Percentiles rank a stretch among this genome's conserved stretches.
These are phyloP conservation scores for Actinernus sp. DNA, from an alignment of 92 coral and sea anemone species.

Conservation along the genomic window DNA sequence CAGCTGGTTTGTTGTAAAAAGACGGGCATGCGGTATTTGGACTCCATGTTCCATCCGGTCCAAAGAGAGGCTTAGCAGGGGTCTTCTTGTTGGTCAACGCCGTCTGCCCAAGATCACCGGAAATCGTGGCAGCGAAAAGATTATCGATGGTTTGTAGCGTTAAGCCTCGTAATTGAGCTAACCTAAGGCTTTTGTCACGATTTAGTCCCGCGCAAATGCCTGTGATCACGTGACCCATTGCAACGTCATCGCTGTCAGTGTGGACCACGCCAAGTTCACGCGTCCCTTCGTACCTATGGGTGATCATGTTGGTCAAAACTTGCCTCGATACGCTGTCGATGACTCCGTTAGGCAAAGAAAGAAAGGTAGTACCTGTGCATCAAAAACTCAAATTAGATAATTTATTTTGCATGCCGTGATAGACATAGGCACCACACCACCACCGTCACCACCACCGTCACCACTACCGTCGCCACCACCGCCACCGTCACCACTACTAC, in stretches of 20 bases:
- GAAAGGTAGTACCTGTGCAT: no score
- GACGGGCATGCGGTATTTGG: constrained; percentile 52
- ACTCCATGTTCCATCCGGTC: constrained; percentile 54
- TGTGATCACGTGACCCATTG: constrained; percentile 73
- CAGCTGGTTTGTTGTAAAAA: constrained; percentile 1
- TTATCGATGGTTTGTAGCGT: constrained; percentile 55
- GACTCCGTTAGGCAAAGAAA: constrained; percentile 22
- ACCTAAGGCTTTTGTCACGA: constrained; percentile 47
- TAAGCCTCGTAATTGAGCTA: constrained; percentile 21
- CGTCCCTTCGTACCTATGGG: constrained; percentile 1
- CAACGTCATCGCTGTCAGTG: constrained; percentile 53
- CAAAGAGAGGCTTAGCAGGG: constrained; percentile 11
- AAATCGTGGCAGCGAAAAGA: constrained; percentile 71
- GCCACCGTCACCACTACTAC: no score
- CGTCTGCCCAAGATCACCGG: constrained; percentile 47
- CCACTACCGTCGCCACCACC: no score
- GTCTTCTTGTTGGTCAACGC: constrained; percentile 19
- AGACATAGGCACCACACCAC: no score
- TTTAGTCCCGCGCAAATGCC: constrained; percentile 81
- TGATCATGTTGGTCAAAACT: constrained; percentile 31
- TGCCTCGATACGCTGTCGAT: constrained; percentile 26
- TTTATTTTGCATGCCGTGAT: no score
- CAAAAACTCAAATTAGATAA: no score
- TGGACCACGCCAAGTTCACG: constrained; percentile 63
- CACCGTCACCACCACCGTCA: no score